Conservation (phyloP, 2,888 invertebrate genomes). For the Microdon myrmicae region DNA sequence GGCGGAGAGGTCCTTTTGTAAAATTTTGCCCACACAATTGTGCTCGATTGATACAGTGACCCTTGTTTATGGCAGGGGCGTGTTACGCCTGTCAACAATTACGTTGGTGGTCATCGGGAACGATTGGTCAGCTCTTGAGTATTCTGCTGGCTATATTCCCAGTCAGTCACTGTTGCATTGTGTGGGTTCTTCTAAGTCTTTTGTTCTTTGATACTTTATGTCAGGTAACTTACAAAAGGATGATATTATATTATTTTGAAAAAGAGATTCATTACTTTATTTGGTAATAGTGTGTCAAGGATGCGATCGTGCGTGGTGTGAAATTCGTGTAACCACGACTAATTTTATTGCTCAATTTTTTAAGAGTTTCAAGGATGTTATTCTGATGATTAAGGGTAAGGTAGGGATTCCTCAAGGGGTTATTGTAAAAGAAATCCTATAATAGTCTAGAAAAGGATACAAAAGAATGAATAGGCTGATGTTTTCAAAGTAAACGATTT, state of each 20-base stretch:
- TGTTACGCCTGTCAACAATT: slow-evolving; percentile 67
- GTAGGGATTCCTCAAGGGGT: no score
- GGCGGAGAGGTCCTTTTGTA: slow-evolving; percentile 35
- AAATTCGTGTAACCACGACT: slow-evolving; percentile 65
- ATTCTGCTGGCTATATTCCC: no score
- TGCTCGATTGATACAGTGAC: slow-evolving; percentile 56
- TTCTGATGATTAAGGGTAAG: no score
- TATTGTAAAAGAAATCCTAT: no score
- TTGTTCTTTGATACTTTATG: slow-evolving; percentile 44
- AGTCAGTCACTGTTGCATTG: slow-evolving; percentile 34
- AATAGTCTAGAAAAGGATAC: no score
- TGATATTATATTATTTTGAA: slow-evolving; percentile 41
- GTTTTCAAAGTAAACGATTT: no score
- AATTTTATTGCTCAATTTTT: slow-evolving; percentile 68
- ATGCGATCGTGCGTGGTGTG: slow-evolving; percentile 51
- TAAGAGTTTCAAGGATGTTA: no score
- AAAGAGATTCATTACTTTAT: slow-evolving; percentile 61
- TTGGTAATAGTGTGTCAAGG: slow-evolving; percentile 46
- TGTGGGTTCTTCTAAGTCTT: slow-evolving; percentile 39
- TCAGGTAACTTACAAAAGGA: slow-evolving; percentile 41
- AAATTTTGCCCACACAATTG: slow-evolving; percentile 44
- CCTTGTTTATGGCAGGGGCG: slow-evolving; percentile 65
- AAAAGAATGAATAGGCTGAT: no score
- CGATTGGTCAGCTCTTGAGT: slow-evolving; percentile 39
- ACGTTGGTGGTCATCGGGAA: slow-evolving; percentile 64